Conservation (phyloP, 2,888 invertebrate genomes). For the Napeogenes inachia region DNA sequence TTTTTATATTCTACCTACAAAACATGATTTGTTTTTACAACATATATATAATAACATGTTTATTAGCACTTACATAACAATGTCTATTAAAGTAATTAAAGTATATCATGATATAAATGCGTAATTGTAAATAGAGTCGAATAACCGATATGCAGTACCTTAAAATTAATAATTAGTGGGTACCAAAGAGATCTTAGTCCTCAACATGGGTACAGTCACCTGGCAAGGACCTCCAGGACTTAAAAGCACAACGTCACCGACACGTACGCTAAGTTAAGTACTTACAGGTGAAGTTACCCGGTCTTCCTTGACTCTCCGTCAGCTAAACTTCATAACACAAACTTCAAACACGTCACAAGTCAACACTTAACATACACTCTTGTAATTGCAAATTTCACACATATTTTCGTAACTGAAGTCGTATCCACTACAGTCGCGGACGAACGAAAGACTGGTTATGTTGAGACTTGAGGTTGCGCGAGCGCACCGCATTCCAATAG, state of each 20-base stretch:
- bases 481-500: conserved; percentile 71
- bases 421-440: conserved; percentile 51
- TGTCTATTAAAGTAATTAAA: neutral
- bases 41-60: too few species aligned
- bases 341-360: conserved; percentile 57
- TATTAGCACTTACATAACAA: too few species aligned
- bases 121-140: neutral
- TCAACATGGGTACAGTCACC: conserved; percentile 13
- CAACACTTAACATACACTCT: conserved; percentile 63
- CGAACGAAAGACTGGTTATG: conserved; percentile 63
- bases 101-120: neutral
- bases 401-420: conserved; percentile 62
- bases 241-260: conserved; percentile 58
- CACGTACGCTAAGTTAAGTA: conserved; percentile 55
- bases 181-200: neutral
- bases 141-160: too few species aligned
- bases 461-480: conserved; percentile 57
- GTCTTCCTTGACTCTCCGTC: conserved; percentile 62
- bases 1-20: too few species aligned
- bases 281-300: conserved; percentile 69
- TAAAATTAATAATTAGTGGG: neutral
- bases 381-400: conserved; percentile 62
- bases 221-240: conserved; percentile 37
- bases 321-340: conserved; percentile 73
- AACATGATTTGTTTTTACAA: too few species aligned